Percentiles rank a stretch among this genome's conserved stretches.
Conservation (phyloP, 2,888 invertebrate species). For the Calliopum simillimum region DNA sequence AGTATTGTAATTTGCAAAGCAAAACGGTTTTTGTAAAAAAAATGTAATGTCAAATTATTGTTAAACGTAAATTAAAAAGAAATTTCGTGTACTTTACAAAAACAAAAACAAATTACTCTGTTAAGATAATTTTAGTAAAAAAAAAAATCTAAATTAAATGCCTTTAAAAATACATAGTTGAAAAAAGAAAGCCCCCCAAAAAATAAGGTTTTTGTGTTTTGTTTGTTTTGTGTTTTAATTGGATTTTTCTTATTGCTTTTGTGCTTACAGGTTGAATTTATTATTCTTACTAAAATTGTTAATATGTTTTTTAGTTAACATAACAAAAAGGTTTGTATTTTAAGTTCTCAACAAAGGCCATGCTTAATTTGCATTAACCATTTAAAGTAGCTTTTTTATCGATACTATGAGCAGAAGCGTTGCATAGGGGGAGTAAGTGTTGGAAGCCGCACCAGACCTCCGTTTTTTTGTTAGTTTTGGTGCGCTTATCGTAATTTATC, state of each 20-base stretch:
- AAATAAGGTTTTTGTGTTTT: constrained; percentile 30
- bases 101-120: constrained; percentile 31
- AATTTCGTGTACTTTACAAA: neutral
- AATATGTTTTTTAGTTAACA: no score
- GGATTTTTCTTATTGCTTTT: neutral
- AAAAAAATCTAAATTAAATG: constrained; percentile 20
- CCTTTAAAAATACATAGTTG: constrained; percentile 19
- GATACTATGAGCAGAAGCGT: no score
- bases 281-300: neutral
- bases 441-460: no score
- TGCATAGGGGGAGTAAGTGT: no score
- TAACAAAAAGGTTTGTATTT: constrained; percentile 14
- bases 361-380: neutral
- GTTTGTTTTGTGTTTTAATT: constrained; percentile 32
- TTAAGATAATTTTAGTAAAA: constrained; percentile 18
- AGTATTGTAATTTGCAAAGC: constrained; percentile 25
- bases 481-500: no score
- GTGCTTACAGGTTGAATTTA: neutral
- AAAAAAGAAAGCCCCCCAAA: constrained; percentile 26
- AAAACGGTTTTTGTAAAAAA: constrained; percentile 12
- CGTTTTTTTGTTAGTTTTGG: no score
- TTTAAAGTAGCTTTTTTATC: no score
- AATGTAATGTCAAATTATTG: constrained; percentile 5
- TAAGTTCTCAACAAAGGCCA: neutral
- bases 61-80: neutral